Base-by-base conservation (phyloP, 2,888 invertebrate genomes). In the Chalcosyrphus nemorum region DNA sequence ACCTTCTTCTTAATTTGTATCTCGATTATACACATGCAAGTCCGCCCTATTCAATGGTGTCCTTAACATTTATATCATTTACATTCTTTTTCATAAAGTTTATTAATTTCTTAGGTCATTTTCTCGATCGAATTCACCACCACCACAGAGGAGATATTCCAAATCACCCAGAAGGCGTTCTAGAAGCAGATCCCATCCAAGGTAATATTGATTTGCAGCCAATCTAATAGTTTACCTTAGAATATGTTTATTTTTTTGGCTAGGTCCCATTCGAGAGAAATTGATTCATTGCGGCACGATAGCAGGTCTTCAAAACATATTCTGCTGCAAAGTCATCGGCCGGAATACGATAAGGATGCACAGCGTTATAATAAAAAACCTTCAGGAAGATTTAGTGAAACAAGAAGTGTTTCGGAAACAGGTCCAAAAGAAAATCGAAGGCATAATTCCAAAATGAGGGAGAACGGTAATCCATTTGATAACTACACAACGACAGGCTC, bases 261-360 rank as follows among this genome's bases (percentile, higher is more conserved):
- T 11, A 84, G 84, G 47, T 84, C 84, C 6, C 68, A 80, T 54
- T 84, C 84, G n/a, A 68, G 80, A 35, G 84, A 84, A 32, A 52
- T 65, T 6, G 84, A 84, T 15, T 17, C 17, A 21, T 7, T 65
- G 0, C 74, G 84, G 9, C 74, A 80, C 57, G 78, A 80, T 21
- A 75, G 35, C 17, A 78, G 68, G 13, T 41, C 61, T 1, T 43
- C 63, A 2, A 84, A 75, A 19, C 65, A 75, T 21, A 3, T 56
- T 27, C 11, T 63, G 7, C 72, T 56, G 21, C 82, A 92, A 87
- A 91, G 92, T 87, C 92, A 92, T 45, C 91, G 91, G 87, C 13
- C 41, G 1, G 87, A 87, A 19, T 76, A 86, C 38, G 86, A 87
- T 43, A 86, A 84, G 21, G 71, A 75, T 2, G 74, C 43, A 17